Evolutionary conservation across 2,113 vertebrate species (phyloP).

Genomic region (Microtus pennsylvanicus): DNA sequence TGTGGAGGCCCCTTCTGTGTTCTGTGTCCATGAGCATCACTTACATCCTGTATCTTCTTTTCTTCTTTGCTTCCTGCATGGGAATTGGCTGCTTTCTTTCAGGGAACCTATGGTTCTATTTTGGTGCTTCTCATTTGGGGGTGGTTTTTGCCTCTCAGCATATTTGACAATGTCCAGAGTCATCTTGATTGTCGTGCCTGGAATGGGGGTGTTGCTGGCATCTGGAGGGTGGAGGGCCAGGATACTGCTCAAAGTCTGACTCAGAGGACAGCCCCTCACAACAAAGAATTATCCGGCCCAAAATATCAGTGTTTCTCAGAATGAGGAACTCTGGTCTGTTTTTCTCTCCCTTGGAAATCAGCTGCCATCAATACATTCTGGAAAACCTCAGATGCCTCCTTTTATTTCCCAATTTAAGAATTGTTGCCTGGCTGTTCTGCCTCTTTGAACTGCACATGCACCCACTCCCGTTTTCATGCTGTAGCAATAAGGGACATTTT

Average conservation of each 20-base stretch:
- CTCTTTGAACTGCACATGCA: not conserved
- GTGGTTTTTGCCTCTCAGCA: not conserved
- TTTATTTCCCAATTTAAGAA: constrained; percentile 43
- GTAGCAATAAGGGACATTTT: not conserved
- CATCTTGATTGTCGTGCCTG: not conserved
- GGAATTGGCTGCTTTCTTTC: not conserved
- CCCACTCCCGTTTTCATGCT: not conserved
- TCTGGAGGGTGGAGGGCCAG: not conserved
- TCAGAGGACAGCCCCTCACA: not conserved
- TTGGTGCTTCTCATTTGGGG: not conserved
- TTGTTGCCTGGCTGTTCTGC: not conserved
- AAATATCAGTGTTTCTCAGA: not conserved
- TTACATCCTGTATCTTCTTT: not conserved
- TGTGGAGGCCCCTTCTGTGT: not conserved
- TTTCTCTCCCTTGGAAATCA: constrained; percentile 48
- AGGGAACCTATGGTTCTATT: not conserved
- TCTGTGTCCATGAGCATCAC: not conserved
- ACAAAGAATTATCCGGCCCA: not conserved
- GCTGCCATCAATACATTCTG: not conserved
- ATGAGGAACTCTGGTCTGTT: not conserved
- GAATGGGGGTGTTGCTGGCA: not conserved
- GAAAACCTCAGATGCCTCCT: constrained; percentile 16
- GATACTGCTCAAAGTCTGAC: not conserved
- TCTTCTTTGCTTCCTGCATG: not conserved
- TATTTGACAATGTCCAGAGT: not conserved